phyloP scores from a whole-genome alignment of 1,140 invertebrate species.

The Hesperophylax magnus region DNA sequence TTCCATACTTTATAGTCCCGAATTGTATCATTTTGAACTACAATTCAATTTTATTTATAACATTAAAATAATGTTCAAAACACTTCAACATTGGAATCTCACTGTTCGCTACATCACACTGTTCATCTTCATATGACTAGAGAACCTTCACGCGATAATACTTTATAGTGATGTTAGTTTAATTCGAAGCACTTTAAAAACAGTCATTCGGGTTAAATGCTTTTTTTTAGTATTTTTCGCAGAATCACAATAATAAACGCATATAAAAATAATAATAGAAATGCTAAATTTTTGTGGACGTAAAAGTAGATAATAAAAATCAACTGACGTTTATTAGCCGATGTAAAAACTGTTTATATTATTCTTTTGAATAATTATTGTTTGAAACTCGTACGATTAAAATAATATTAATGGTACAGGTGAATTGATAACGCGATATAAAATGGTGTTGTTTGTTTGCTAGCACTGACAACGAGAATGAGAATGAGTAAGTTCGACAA shows the following conservation, averaged over 20 bases:
- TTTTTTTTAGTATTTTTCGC: not conserved
- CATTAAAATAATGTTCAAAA: conserved; percentile 19
- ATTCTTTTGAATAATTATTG: too few species aligned
- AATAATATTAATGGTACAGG: not conserved
- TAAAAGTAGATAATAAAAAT: not conserved
- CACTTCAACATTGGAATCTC: conserved; percentile 34
- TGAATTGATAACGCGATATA: conserved; percentile 35
- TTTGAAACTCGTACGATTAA: too few species aligned
- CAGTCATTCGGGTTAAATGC: not conserved
- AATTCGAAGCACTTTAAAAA: conserved; percentile 16
- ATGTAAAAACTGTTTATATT: too few species aligned
- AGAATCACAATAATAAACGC: not conserved
- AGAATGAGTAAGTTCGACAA: not conserved
- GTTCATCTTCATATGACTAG: conserved; percentile 26
- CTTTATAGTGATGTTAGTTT: not conserved
- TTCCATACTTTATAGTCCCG: conserved; percentile 74
- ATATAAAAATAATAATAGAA: not conserved
- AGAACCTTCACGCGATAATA: not conserved
- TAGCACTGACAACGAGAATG: not conserved
- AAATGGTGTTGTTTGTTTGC: conserved; percentile 4
- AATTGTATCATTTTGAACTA: conserved; percentile 72
- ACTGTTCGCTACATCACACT: conserved; percentile 10
- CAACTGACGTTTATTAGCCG: too few species aligned
- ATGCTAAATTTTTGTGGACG: conserved; percentile 6
- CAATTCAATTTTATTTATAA: conserved; percentile 21